Evolutionary conservation across 2,113 vertebrate species (phyloP), one percentile per base, ranked within the genome.

Genomic region (Nothoprocta perdicaria): DNA sequence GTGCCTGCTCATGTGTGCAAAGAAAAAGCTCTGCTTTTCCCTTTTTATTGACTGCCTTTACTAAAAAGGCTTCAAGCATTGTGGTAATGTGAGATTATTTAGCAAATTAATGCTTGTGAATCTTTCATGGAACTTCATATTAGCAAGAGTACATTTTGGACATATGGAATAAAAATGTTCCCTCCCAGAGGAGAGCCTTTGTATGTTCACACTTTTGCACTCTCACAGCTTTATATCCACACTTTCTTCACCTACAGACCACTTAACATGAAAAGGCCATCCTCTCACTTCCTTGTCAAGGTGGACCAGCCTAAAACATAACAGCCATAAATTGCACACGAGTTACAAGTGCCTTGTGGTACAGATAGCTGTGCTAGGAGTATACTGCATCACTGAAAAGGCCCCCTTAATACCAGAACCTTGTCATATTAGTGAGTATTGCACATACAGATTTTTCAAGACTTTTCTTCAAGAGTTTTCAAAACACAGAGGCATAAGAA

Each of bases 101-200:
- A 95, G 97, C 95, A 97, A 98, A 98, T 96, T 96, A 96, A 93
- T 23, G 12, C 88, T 90, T 80, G 80, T 96, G 95, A 95, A 97
- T 97, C 82, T 90, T 97, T 97, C 94, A 97, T 75, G 60, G 58
- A 55, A 43, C 22, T 62, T 72, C 69, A 24, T 62, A 85, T 89
- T 48, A 35, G 24, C 55, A 80, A 72, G 80, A 87, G 48, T 72
- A 61, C 26, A 72, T 80, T 48, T 57, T 18, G n/a, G 60, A 75
- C 88, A 15, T n/a, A 67, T 31, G 66, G 12, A 40, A 18, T 16
- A 68, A 82, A 94, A 86, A 18, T 5, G 2, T 29, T 74, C 16
- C 19, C 29, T 7, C 15, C 8, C 27, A 24, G 29, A 52, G 53
- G 1, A 68, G 22, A 31, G 6, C 18, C 22, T 58, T 38, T 26